These are phyloP conservation scores for Danio albolineatus DNA, from an alignment of 2,797 vertebrate species.

Conservation along the genomic window DNA sequence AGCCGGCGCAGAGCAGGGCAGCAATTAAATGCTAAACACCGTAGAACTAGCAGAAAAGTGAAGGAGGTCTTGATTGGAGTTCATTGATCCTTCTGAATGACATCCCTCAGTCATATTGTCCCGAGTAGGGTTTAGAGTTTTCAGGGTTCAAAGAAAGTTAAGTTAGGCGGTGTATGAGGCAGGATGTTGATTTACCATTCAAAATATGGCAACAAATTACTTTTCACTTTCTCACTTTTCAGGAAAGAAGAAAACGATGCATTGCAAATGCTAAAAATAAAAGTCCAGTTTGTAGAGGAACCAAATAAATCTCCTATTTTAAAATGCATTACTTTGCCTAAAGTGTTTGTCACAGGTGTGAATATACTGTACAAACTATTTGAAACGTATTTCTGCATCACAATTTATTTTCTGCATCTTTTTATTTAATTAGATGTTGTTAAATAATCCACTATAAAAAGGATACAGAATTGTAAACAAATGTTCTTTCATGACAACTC, in stretches of 20 bases:
- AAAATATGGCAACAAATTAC: neutral
- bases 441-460: neutral
- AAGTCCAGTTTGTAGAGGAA: neutral
- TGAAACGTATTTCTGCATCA: neutral
- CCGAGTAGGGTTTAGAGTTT: neutral
- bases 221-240: neutral
- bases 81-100: slow-evolving; percentile 55
- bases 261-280: neutral
- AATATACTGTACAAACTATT: neutral
- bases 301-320: neutral
- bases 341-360: no score
- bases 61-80: slow-evolving; percentile 54
- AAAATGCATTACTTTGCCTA: neutral
- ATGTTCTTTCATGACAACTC: neutral
- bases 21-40: slow-evolving; percentile 65
- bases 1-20: slow-evolving; percentile 44
- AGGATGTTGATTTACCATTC: neutral
- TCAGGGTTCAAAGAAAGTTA: neutral
- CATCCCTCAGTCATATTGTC: slow-evolving; percentile 35
- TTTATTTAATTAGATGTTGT: neutral
- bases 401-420: neutral
- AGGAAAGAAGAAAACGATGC: neutral
- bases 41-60: slow-evolving; percentile 51
- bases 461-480: neutral
- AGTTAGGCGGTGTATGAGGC: neutral